Evolutionary conservation across 2,113 vertebrate genomes (phyloP), one percentile per base, ranked within the genome.

Genomic region (Sitta europaea): DNA sequence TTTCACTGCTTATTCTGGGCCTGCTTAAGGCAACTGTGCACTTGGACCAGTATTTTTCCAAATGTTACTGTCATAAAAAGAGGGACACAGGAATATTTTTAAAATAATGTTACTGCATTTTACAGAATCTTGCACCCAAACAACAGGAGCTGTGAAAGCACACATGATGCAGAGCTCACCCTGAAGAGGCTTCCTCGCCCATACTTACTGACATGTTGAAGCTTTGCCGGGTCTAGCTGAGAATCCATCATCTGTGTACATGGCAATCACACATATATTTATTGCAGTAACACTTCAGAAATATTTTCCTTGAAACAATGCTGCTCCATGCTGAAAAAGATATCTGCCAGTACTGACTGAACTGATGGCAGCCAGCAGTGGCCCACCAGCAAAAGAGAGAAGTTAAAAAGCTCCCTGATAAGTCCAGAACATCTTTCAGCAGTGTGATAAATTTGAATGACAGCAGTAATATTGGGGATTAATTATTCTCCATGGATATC

Each of bases 401-500:
- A 72, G 45, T 85, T 79, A 65, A 88, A 77, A 83, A 62, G 21
- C 40, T 89, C n/a, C 38, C n/a, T 67, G 81, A 17, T 96, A 92
- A 86, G 22, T 76, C 12, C 1, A 3, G 71, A 74, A 75, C 29
- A 65, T 84, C 76, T 97, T 97, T 76, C 93, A 90, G 35, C 80
- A 86, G 48, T 93, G 31, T 86, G 72, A 93, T 96, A 59, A 91
- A 84, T 53, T 68, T 97, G 94, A 98, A 94, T 98, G 97, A 93
- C 93, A 95, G 88, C 77, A 95, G 61, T 96, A 98, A 94, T 96
- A 90, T 96, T 27, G 16, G 0, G 82, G 96, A 96, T 97, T 97
- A 96, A 90, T 76, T 88, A 73, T 88, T 94, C 91, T 97, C 68
- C 73, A 63, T 36, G 68, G 91, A 91, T 93, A 92, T 90, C 48